Conservation (phyloP, 2,888 invertebrate genomes). For the Linyphia triangularis region DNA sequence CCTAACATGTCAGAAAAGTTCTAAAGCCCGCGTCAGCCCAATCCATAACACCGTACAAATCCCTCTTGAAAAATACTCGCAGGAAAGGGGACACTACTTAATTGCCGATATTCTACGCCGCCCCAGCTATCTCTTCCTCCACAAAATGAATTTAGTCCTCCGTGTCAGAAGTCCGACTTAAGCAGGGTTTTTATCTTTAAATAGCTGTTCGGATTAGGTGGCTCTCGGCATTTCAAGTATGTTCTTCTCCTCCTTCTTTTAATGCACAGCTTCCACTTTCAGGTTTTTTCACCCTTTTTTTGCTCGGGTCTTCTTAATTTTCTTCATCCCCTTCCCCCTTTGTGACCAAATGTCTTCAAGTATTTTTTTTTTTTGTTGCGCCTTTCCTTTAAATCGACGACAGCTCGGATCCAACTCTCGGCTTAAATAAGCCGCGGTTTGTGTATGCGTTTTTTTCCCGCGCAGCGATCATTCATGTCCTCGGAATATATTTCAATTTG, state of each 20-base stretch:
- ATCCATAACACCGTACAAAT: slow-evolving; percentile 73
- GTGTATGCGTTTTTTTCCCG: slow-evolving; percentile 50
- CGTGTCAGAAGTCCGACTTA: slow-evolving; percentile 66
- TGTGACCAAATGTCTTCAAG: slow-evolving; percentile 46
- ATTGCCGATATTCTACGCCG: slow-evolving; percentile 74
- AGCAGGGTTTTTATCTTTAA: slow-evolving; percentile 74
- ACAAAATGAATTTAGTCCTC: slow-evolving; percentile 72
- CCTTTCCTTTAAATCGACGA: slow-evolving; percentile 62
- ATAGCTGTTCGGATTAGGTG: slow-evolving; percentile 74
- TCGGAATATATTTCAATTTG: slow-evolving; percentile 72
- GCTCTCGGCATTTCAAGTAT: slow-evolving; percentile 71
- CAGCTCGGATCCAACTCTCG: slow-evolving; percentile 60
- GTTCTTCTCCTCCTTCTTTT: slow-evolving; percentile 40
- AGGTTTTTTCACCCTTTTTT: slow-evolving; percentile 23
- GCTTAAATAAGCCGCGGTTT: slow-evolving; percentile 49
- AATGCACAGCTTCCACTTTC: slow-evolving; percentile 50
- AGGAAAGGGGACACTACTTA: slow-evolving; percentile 72
- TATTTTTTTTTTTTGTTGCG: slow-evolving; percentile 19
- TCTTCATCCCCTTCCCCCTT: slow-evolving; percentile 26
- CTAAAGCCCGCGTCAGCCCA: slow-evolving; percentile 46
- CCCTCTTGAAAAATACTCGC: slow-evolving; percentile 73
- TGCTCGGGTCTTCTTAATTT: slow-evolving; percentile 65
- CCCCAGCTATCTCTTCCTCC: slow-evolving; percentile 57
- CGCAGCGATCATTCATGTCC: slow-evolving; percentile 47
- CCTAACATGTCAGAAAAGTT: slow-evolving; percentile 74